phyloP scores from a whole-genome alignment of 2,888 invertebrate species.

The Mythimna vitellina region DNA sequence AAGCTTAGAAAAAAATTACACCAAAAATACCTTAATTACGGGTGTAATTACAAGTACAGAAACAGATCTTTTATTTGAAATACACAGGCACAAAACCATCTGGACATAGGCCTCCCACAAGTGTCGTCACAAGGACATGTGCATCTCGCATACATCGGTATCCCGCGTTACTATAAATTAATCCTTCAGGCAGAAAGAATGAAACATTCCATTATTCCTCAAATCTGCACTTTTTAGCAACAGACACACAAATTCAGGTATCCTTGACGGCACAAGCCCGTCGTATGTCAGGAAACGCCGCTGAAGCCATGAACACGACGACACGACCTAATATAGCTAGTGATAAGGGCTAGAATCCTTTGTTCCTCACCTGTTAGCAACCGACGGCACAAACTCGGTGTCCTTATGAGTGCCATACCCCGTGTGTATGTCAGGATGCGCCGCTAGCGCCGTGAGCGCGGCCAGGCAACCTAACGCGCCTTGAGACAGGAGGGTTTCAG shows the following conservation, averaged over 20 bases:
- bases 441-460: slow-evolving; percentile 92
- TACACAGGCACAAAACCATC: no score
- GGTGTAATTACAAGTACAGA: no score
- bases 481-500: slow-evolving; percentile 93
- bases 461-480: slow-evolving; percentile 93
- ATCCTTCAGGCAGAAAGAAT: no score
- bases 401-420: slow-evolving; percentile 56
- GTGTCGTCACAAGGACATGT: no score
- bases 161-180: no score
- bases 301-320: slow-evolving; percentile 93
- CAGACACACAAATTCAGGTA: slow-evolving; percentile 79
- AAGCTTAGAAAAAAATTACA: not conserved
- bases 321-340: slow-evolving; percentile 93
- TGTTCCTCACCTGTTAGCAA: slow-evolving; percentile 74
- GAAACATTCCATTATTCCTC: slow-evolving; percentile 85
- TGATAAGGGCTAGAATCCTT: slow-evolving; percentile 66
- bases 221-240: slow-evolving; percentile 62
- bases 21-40: no score
- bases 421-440: slow-evolving; percentile 93
- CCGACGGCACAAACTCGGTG: slow-evolving; percentile 79
- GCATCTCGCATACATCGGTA: no score
- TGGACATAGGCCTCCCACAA: no score
- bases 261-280: slow-evolving; percentile 60
- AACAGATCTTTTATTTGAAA: no score
- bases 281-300: slow-evolving; percentile 93